Evolutionary conservation across 2,797 vertebrate species (phyloP), one percentile per base, ranked within the genome.

Genomic region (Macropodus opercularis): DNA sequence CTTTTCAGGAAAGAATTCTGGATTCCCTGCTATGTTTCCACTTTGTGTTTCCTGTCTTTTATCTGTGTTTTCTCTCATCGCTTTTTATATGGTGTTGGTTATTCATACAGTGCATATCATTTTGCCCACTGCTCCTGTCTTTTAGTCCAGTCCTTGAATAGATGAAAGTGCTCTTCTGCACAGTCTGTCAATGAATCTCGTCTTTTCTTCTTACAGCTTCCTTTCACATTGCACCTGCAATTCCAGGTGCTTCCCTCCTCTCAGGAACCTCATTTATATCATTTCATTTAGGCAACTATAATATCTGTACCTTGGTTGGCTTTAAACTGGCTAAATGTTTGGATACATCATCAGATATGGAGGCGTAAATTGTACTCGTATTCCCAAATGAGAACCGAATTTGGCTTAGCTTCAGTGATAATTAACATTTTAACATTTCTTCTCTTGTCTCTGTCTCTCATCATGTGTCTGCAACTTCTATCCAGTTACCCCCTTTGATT

Each of bases 191-290:
- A 6, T 29, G 27, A 10, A 11, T n/a, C 4, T 39, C 63, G 22
- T 49, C 18, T 61, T 42, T 43, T 12, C 17, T 17, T 68, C 27
- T n/a, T 3, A 36, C 35, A 46, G 22, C 41, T 60, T 6, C 38
- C 5, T 54, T 63, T 50, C 5, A 36, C 15, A 18, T 17, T 35
- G 1, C 15, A 50, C 26, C 36, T 12, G 0, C 49, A 23, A 23
- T 52, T 48, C 13, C 39, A 15, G 2, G 1, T 29, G 10, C 24
- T 39, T 10, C 55, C 35, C 62, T 38, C 40, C 56, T 57, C 64
- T 42, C 8, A 31, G 62, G 32, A 46, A 53, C 5, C 50, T 76
- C 24, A 51, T 75, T 75, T 71, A 34, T 38, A 42, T 34, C 36
- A 43, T 15, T 15, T 3, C 21, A 60, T 49, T 3, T 7, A 42